Conservation (phyloP, 2,113 vertebrate species). For the Clarias gariepinus region DNA sequence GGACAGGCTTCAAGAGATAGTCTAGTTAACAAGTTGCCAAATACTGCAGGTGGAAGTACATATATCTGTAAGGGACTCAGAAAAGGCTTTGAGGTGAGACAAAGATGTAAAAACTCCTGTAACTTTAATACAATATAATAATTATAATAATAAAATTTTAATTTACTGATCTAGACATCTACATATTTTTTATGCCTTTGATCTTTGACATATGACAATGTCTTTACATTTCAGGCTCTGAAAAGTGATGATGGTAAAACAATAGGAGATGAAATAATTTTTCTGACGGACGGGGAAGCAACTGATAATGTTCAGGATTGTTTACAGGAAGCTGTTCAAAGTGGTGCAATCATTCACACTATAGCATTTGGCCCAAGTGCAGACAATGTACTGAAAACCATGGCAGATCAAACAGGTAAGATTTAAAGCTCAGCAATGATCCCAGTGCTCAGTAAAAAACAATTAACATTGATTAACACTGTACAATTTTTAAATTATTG, state of each 20-base stretch:
- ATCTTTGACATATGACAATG: too few relatives aligned
- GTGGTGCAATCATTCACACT: conserved; percentile 66
- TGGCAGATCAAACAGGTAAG: too few relatives aligned
- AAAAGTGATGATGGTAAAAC: conserved; percentile 46
- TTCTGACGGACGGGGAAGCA: conserved; percentile 62
- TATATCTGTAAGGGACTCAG: conserved; percentile 38
- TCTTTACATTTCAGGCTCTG: too few relatives aligned
- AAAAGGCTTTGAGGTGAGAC: conserved; percentile 39
- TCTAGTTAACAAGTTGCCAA: conserved; percentile 29
- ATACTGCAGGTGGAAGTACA: rapidly evolving
- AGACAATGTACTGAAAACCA: too few relatives aligned
- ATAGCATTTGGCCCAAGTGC: not conserved
- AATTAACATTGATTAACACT: not conserved
- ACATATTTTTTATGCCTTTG: too few relatives aligned
- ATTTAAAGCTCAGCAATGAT: too few relatives aligned
- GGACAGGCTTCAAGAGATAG: too few relatives aligned
- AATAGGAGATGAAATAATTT: conserved; percentile 66
- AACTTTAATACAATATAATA: not conserved
- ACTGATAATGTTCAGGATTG: conserved; percentile 43
- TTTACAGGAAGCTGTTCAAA: conserved; percentile 25
- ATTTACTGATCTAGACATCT: too few relatives aligned
- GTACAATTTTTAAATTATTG: not conserved
- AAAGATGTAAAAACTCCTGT: not conserved
- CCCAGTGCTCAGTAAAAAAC: too few relatives aligned
- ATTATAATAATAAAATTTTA: not conserved